Percentiles rank a stretch among this genome's conserved stretches.
Conservation (phyloP, 2,797 vertebrate species). For the Phataginus tricuspis region DNA sequence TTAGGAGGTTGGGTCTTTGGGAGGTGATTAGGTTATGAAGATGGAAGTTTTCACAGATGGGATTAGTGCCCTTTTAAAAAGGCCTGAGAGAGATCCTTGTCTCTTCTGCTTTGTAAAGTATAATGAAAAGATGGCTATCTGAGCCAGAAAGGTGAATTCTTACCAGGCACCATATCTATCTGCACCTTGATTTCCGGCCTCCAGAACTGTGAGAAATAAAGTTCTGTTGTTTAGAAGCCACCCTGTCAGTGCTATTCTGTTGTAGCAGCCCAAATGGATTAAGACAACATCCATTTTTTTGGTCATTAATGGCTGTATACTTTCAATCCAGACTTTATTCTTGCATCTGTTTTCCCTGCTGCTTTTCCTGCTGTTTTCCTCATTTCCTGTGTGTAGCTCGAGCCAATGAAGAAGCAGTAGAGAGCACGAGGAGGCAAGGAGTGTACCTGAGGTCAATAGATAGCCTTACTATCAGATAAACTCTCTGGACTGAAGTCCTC, state of each 20-base stretch:
- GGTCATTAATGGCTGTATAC: not conserved
- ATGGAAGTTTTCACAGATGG: not conserved
- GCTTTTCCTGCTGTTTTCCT: not conserved
- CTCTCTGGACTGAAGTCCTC: not conserved
- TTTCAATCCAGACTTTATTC: not conserved
- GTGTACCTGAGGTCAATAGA: not conserved
- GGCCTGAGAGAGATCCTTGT: not conserved
- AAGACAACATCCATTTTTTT: not conserved
- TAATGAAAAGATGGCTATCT: not conserved
- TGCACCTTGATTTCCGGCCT: not conserved
- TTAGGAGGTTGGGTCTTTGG: not conserved
- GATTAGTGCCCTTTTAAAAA: not conserved
- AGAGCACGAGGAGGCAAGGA: not conserved
- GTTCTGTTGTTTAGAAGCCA: not conserved
- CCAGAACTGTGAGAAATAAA: not conserved
- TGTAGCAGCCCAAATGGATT: not conserved
- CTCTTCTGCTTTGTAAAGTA: not conserved
- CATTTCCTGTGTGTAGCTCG: not conserved
- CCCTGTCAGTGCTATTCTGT: not conserved
- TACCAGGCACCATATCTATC: not conserved
- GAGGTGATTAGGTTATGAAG: not conserved
- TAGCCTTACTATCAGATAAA: not conserved
- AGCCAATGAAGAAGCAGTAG: not conserved
- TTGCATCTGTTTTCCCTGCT: not conserved
- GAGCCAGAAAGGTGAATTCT: not conserved